Conservation (phyloP, 2,113 vertebrate genomes). For the Myrmophylax atrothorax region DNA sequence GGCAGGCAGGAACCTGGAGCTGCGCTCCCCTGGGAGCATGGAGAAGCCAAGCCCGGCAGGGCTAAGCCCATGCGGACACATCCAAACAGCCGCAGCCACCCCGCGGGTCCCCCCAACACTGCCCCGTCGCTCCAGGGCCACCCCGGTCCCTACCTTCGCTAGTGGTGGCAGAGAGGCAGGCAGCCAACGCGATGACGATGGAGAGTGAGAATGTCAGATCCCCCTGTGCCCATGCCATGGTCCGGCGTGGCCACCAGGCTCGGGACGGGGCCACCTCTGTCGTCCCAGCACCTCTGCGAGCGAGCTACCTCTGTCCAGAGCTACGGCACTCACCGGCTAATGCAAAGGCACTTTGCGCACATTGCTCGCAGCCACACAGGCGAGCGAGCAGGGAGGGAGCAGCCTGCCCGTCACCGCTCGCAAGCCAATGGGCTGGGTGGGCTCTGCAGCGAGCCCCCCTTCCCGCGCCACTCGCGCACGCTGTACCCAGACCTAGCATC, state of each 20-base stretch:
- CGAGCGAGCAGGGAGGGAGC: constrained; percentile 36
- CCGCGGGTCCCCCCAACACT: not conserved
- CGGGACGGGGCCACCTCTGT: not conserved
- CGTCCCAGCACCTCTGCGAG: constrained; percentile 32
- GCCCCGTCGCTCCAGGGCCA: not conserved
- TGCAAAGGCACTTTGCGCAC: constrained; percentile 63
- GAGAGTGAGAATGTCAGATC: constrained; percentile 56
- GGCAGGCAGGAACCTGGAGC: not conserved
- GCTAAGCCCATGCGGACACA: rapidly evolving
- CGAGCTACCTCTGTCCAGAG: not conserved
- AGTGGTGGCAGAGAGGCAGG: constrained; percentile 61
- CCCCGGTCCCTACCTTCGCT: constrained; percentile 63
- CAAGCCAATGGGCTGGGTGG: constrained; percentile 65
- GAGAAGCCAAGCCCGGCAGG: not conserved
- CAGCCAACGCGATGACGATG: constrained; percentile 66
- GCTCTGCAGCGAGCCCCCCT: constrained; percentile 38
- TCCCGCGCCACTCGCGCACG: not conserved
- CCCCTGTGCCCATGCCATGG: constrained; percentile 69
- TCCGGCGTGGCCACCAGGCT: not conserved
- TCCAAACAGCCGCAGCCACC: not conserved
- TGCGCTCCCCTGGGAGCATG: not conserved
- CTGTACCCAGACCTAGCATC: not conserved
- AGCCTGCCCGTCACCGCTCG: constrained; percentile 47
- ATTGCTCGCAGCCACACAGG: constrained; percentile 37
- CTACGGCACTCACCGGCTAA: not conserved